Evolutionary conservation across 2,888 invertebrate species (phyloP).

Genomic region (Trilocha varians): DNA sequence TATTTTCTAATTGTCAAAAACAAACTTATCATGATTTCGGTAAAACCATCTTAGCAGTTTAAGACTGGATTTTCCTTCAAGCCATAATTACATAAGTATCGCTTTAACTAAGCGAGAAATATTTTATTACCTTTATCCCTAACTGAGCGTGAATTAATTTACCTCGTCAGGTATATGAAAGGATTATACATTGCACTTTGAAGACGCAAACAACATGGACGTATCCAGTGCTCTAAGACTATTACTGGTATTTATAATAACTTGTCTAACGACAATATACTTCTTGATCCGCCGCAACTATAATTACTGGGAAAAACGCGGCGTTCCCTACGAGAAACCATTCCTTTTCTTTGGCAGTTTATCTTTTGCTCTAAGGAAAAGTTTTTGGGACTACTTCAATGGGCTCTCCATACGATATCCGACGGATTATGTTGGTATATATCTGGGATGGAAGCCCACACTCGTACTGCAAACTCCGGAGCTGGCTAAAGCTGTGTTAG

Average conservation of each 20-base stretch:
- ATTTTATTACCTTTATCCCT: no score
- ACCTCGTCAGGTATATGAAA: no score
- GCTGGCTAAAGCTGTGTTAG: slow-evolving; percentile 35
- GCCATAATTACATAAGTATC: no score
- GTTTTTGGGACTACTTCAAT: slow-evolving; percentile 34
- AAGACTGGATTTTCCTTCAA: no score
- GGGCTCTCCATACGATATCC: slow-evolving; percentile 29
- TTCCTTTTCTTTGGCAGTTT: slow-evolving; percentile 36
- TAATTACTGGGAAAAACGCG: slow-evolving; percentile 46
- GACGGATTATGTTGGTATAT: slow-evolving; percentile 41
- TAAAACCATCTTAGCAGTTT: no score
- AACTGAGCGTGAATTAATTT: no score
- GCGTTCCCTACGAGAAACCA: slow-evolving; percentile 40
- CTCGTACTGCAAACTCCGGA: slow-evolving; percentile 45
- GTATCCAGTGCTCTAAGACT: slow-evolving; percentile 12
- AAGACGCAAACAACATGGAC: slow-evolving; percentile 8
- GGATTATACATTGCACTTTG: slow-evolving; percentile 2
- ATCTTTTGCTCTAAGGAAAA: slow-evolving; percentile 39
- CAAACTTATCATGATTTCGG: no score
- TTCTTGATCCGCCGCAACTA: slow-evolving; percentile 30
- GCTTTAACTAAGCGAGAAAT: no score
- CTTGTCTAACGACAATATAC: slow-evolving; percentile 23
- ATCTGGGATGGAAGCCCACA: slow-evolving; percentile 36
- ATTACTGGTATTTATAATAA: slow-evolving; percentile 18
- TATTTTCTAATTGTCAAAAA: no score